These are phyloP conservation scores for Oegoconia quadripuncta DNA, from an alignment of 2,888 invertebrate genomes.

Conservation along the genomic window DNA sequence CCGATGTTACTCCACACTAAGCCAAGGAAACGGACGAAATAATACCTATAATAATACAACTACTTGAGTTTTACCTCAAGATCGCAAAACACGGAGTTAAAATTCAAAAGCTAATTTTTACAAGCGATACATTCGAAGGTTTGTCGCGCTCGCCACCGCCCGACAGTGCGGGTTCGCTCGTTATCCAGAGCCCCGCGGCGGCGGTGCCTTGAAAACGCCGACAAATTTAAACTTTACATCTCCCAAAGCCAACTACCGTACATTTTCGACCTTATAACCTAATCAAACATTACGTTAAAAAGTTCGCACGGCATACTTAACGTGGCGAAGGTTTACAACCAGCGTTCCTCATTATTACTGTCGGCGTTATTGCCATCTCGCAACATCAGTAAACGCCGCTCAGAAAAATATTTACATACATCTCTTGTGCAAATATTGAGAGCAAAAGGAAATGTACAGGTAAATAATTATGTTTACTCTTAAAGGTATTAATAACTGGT, in stretches of 20 bases:
- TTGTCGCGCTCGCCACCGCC: constrained; percentile 48
- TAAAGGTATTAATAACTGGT: constrained; percentile 36
- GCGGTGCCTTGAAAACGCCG: constrained; percentile 47
- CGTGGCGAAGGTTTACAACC: constrained; percentile 41
- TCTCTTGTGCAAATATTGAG: constrained; percentile 51
- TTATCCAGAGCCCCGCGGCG: constrained; percentile 66
- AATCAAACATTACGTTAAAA: constrained; percentile 16
- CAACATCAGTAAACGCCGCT: constrained; percentile 58
- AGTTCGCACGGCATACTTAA: constrained; percentile 19
- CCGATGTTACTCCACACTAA: no score
- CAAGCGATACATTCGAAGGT: constrained; percentile 45
- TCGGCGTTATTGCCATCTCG: constrained; percentile 62
- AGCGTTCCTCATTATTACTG: constrained; percentile 67
- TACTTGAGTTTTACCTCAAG: background rate
- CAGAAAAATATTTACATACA: constrained; percentile 68
- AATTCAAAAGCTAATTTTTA: constrained; percentile 53
- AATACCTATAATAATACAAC: no score
- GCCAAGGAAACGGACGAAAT: no score
- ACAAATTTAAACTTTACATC: constrained; percentile 46
- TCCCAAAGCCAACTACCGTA: constrained; percentile 29
- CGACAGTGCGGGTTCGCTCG: constrained; percentile 54
- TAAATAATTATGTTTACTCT: constrained; percentile 38
- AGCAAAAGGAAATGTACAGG: constrained; percentile 26
- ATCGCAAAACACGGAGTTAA: constrained; percentile 24
- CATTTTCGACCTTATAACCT: constrained; percentile 47